Evolutionary conservation across 2,113 vertebrate species (phyloP).

Genomic region (Leiothrix lutea): DNA sequence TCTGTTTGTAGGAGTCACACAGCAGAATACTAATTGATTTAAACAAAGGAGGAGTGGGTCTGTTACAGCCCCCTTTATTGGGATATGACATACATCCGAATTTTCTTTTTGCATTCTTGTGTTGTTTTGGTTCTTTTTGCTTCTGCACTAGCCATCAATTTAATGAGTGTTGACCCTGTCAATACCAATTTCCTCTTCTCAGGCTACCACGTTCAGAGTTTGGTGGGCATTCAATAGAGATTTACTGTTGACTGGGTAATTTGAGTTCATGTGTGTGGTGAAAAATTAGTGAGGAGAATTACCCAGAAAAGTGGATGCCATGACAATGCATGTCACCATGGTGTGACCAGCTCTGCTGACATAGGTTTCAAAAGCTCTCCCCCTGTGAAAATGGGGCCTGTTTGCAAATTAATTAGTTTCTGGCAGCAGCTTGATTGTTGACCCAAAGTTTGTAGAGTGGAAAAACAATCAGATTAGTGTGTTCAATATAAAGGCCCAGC

Average conservation of each 20-base stretch:
- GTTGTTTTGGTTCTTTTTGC: background rate
- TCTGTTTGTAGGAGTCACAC: background rate
- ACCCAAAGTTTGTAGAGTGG: conserved; percentile 81
- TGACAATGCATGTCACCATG: conserved; percentile 77
- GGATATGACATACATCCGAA: conserved; percentile 27
- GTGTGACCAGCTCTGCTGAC: conserved; percentile 76
- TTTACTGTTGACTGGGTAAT: conserved; percentile 77
- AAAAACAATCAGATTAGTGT: conserved; percentile 86
- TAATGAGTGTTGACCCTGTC: conserved; percentile 68
- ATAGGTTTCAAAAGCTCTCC: conserved; percentile 79
- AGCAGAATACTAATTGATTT: conserved; percentile 38
- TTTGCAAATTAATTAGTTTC: conserved; percentile 88
- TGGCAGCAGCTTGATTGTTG: conserved; percentile 82
- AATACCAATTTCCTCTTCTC: conserved; percentile 71
- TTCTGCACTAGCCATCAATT: conserved; percentile 46
- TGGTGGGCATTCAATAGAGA: conserved; percentile 65
- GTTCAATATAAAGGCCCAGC: conserved; percentile 75
- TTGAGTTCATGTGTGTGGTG: conserved; percentile 75
- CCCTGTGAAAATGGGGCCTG: conserved; percentile 79
- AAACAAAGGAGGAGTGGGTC: background rate
- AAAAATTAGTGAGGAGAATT: conserved; percentile 78
- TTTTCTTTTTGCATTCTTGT: background rate
- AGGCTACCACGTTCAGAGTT: conserved; percentile 54
- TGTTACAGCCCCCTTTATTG: background rate
- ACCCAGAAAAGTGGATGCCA: conserved; percentile 70